phyloP scores from a whole-genome alignment of 1,140 invertebrate species.

The Anastatus disparis region DNA sequence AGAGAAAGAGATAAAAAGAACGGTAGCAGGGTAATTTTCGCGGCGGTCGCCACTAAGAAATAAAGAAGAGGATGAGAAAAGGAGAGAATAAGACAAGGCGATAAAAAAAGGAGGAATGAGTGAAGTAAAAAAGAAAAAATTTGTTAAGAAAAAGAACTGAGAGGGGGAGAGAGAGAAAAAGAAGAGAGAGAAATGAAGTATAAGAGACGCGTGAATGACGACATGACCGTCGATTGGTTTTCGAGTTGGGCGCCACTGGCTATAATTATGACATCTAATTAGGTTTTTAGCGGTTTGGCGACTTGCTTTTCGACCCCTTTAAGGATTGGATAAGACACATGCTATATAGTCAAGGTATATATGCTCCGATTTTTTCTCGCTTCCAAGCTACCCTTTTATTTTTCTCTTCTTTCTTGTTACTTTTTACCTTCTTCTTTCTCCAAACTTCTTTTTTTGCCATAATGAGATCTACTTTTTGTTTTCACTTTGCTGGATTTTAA shows the following conservation, averaged over 20 bases:
- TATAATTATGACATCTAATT: conserved; percentile 68
- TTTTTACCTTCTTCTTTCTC: background rate
- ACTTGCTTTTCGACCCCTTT: conserved; percentile 51
- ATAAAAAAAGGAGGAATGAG: background rate
- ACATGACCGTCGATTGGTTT: conserved; percentile 17
- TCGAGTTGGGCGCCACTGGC: conserved; percentile 56
- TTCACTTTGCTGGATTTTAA: background rate
- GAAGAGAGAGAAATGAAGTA: background rate
- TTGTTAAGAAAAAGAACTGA: too few relatives aligned
- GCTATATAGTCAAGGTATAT: conserved; percentile 51
- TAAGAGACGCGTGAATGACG: conserved; percentile 14
- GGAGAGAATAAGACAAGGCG: too few relatives aligned
- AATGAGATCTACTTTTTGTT: conserved; percentile 6
- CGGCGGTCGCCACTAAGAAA: background rate
- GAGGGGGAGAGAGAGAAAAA: background rate
- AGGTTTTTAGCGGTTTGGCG: conserved; percentile 62
- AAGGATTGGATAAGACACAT: too few relatives aligned
- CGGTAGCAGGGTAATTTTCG: conserved; percentile 25
- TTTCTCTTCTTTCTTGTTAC: conserved; percentile 10
- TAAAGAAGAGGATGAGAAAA: background rate
- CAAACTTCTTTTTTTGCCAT: background rate
- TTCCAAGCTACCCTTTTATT: conserved; percentile 11
- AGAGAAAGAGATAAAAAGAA: background rate
- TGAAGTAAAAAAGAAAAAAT: too few relatives aligned
- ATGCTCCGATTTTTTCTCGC: conserved; percentile 53